Percentiles rank a stretch among this genome's conserved stretches.
These are phyloP conservation scores for Laterallus jamaicensis DNA, from an alignment of 2,113 vertebrate species.

Conservation along the genomic window DNA sequence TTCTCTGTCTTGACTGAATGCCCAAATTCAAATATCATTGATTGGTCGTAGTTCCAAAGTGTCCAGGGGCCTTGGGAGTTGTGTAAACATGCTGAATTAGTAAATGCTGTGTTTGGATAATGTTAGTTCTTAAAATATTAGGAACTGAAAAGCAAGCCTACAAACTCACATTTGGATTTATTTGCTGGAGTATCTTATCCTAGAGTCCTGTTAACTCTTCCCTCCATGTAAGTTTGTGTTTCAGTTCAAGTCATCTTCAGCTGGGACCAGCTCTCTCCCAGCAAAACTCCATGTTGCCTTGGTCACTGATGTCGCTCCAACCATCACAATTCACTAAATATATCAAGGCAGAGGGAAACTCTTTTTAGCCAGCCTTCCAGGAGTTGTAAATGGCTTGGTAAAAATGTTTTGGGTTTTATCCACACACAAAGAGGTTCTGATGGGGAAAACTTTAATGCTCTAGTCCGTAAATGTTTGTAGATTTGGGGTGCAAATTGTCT, in stretches of 20 bases:
- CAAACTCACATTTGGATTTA: not conserved
- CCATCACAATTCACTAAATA: not conserved
- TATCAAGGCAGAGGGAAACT: not conserved
- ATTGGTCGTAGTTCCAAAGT: not conserved
- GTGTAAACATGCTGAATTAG: not conserved
- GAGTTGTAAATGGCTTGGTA: not conserved
- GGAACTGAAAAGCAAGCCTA: not conserved
- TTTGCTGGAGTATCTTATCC: not conserved
- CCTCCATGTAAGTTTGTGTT: not conserved
- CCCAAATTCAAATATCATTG: not conserved
- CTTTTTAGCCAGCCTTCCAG: not conserved
- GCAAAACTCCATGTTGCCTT: not conserved
- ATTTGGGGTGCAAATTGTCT: not conserved
- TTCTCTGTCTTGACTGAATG: not conserved
- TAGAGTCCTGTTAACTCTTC: not conserved
- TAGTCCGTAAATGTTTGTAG: not conserved
- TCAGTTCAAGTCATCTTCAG: not conserved
- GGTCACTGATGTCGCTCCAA: not conserved
- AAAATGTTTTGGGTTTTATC: not conserved
- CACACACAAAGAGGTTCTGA: not conserved
- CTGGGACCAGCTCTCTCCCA: not conserved
- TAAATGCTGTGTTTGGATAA: slow-evolving; percentile 2
- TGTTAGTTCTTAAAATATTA: not conserved
- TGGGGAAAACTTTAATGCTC: not conserved
- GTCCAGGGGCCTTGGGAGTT: not conserved